Conservation (phyloP, 2,888 invertebrate species). For the Myopa tessellatipennis region DNA sequence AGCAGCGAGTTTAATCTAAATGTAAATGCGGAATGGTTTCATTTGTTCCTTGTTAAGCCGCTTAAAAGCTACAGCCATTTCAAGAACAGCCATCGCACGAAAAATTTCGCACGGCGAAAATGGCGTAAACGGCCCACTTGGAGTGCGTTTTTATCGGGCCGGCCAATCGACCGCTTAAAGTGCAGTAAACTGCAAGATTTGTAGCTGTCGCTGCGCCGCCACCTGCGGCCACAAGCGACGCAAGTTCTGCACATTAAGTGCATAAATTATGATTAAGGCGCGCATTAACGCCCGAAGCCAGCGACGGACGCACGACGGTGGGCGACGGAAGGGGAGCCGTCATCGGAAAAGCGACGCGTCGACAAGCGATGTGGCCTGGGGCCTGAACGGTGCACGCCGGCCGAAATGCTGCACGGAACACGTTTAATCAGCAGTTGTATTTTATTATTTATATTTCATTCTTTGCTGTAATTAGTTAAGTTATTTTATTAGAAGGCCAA, state of each 20-base stretch:
- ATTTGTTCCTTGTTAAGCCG: slow-evolving; percentile 4
- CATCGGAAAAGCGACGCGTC: not conserved
- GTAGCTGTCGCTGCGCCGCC: not conserved
- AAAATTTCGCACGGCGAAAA: not conserved
- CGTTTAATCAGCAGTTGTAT: slow-evolving; percentile 16
- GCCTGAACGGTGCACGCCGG: not conserved
- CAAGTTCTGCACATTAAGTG: slow-evolving; percentile 6
- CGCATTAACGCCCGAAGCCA: slow-evolving; percentile 4
- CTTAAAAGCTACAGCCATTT: not conserved
- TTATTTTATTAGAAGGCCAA: slow-evolving; percentile 14
- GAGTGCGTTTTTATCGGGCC: not conserved
- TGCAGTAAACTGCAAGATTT: slow-evolving; percentile 8
- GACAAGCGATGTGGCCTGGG: not conserved
- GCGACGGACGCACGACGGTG: not conserved
- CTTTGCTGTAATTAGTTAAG: slow-evolving; percentile 9
- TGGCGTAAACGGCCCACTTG: slow-evolving; percentile 4
- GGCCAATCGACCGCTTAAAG: slow-evolving; percentile 19
- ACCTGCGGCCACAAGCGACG: slow-evolving; percentile 7
- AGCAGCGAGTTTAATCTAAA: slow-evolving; percentile 3
- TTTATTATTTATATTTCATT: slow-evolving; percentile 18
- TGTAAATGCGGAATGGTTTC: slow-evolving; percentile 11
- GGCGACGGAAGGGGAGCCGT: not conserved
- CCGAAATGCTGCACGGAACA: not conserved
- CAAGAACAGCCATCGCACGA: too few species aligned
- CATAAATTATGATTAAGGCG: slow-evolving; percentile 29